A percentile compares a stretch with the other conserved stretches of the same genome.
These are phyloP conservation scores for Apotomis capreana DNA, from an alignment of 2,888 invertebrate species.

Conservation along the genomic window DNA sequence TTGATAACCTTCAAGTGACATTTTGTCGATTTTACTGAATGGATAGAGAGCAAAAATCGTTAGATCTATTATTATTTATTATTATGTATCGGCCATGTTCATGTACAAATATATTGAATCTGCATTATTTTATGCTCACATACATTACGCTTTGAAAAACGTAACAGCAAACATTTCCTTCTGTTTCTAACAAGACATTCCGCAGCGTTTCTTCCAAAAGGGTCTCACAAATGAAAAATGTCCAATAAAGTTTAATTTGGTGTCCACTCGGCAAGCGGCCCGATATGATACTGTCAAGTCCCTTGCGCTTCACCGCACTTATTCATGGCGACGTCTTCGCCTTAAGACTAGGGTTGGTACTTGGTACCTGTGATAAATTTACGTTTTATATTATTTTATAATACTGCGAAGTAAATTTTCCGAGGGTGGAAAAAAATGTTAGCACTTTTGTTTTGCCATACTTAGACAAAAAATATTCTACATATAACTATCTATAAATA, in stretches of 20 bases:
- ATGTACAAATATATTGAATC: too few relatives aligned
- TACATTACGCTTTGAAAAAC: not conserved
- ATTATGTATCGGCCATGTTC: too few relatives aligned
- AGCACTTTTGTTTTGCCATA: too few relatives aligned
- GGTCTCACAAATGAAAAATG: conserved; percentile 67
- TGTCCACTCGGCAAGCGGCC: conserved; percentile 63
- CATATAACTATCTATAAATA: too few relatives aligned
- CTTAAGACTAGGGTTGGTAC: conserved; percentile 49
- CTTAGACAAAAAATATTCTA: too few relatives aligned
- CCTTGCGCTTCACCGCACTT: conserved; percentile 69
- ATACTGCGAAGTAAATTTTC: too few relatives aligned
- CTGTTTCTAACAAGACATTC: conserved; percentile 19
- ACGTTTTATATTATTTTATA: not conserved
- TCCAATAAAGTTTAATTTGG: conserved; percentile 80
- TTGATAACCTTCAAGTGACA: too few relatives aligned
- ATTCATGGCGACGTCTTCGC: conserved; percentile 68
- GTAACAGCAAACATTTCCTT: not conserved
- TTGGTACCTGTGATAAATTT: not conserved
- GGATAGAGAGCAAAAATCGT: too few relatives aligned
- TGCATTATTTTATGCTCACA: not conserved
- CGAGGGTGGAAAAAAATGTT: too few relatives aligned
- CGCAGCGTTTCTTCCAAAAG: conserved; percentile 10
- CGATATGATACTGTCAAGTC: conserved; percentile 75
- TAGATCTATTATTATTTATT: too few relatives aligned
- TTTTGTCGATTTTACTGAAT: too few relatives aligned